phyloP scores from a whole-genome alignment of 2,113 vertebrate genomes.

The Malurus cyaneus region DNA sequence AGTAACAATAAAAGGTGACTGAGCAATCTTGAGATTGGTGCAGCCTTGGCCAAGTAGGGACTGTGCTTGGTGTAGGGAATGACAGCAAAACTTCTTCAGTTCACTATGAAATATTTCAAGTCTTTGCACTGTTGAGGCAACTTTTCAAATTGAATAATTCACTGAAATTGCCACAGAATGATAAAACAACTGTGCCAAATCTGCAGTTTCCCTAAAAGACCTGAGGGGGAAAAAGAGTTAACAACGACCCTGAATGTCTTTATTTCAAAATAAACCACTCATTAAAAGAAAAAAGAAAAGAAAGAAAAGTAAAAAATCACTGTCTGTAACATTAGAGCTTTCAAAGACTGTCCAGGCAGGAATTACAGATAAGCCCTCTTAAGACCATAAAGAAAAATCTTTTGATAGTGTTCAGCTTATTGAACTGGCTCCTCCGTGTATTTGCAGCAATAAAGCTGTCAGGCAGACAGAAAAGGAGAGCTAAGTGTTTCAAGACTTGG shows the following conservation, averaged over 20 bases:
- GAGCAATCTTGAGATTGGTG: not conserved
- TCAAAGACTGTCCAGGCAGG: constrained; percentile 29
- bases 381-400: constrained; percentile 36
- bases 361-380: constrained; percentile 54
- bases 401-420: not conserved
- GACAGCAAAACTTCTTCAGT: not conserved
- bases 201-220: not conserved
- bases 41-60: not conserved
- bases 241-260: not conserved
- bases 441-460: constrained; percentile 50
- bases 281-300: not conserved
- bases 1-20: not conserved
- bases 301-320: not conserved
- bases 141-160: not conserved
- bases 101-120: not conserved
- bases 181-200: not conserved
- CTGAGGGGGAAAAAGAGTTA: not conserved
- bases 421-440: constrained; percentile 11
- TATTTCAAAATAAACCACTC: constrained; percentile 26
- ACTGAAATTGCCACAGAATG: not conserved
- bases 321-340: constrained; percentile 23
- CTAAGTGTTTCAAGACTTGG: constrained; percentile 9
- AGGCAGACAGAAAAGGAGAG: constrained; percentile 8
- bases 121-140: not conserved
- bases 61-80: not conserved